Base-by-base conservation (phyloP, 2,113 vertebrate species). In the Baryphthengus martii region DNA sequence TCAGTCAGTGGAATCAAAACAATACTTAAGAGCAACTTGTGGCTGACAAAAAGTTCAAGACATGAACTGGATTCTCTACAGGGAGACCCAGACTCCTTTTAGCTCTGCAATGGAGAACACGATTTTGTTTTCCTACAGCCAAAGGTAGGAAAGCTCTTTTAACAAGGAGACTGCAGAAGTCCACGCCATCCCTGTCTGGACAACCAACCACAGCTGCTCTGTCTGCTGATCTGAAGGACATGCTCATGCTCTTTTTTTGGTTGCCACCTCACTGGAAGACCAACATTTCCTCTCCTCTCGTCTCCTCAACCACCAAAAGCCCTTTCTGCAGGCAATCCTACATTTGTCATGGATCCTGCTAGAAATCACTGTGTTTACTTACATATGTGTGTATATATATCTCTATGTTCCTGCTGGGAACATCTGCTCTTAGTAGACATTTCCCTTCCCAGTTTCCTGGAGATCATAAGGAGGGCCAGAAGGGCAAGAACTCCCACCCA, bases 391-490 rank as follows among this genome's bases (percentile, higher is more conserved):
- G 1, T 40, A 4, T 78, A 1, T 67, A 0, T 62, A 24, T 72
- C 16, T 58, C 62, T n/a, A 73, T 28, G 50, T 50, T 92, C 83
- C 72, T 88, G 65, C 90, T 93, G 92, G 55, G 86, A 93, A 93
- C 94, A 93, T 85, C 96, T 95, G 96, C 65, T 89, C 20, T 84
- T 47, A 40, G 76, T 88, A 81, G 83, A 62, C 5, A 2, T 59
- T 93, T 95, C 94, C 83, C 56, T 94, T 83, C 52, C 26, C 55
- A 24, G 0, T 59, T 96, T 91, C 95, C 96, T 95, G 88, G 59
- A 97, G 83, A 90, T 90, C 83, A 71, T 21, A 89, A 59, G 39
- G 68, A 90, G 28, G 58, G 68, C 33, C 86, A 90, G 52, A 86
- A 90, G 79, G 80, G 83, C 40, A 29, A 96, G 52, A 95, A 92